Evolutionary conservation across 2,797 vertebrate genomes (phyloP).

Genomic region (Ptychobarbus kaznakovi): DNA sequence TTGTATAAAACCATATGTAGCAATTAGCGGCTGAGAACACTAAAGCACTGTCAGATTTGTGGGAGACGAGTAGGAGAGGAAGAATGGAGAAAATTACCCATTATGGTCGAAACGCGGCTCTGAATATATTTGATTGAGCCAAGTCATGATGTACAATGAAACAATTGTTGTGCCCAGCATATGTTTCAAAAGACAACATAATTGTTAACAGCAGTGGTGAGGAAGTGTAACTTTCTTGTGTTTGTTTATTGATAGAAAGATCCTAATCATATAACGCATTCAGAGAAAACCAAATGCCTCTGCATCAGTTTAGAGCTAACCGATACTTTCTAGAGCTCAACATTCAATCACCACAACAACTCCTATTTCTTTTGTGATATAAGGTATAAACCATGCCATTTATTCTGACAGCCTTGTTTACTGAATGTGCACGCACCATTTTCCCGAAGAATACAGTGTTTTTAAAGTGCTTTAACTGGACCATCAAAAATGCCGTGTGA

Average conservation of each 20-base stretch:
- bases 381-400: background rate
- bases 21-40: slow-evolving; percentile 4
- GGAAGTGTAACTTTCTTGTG: slow-evolving; percentile 1
- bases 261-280: background rate
- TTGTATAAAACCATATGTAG: slow-evolving; percentile 16
- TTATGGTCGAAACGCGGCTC: background rate
- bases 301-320: background rate
- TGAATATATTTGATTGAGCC: slow-evolving; percentile 4
- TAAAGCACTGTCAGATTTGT: slow-evolving; percentile 28
- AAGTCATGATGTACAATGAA: slow-evolving; percentile 16
- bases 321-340: background rate
- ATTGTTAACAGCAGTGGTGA: slow-evolving; percentile 11
- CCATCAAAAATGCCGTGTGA: slow-evolving; percentile 17
- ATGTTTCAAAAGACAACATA: background rate
- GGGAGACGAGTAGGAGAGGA: background rate
- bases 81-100: slow-evolving; percentile 19
- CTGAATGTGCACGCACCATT: background rate
- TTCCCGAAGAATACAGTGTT: background rate
- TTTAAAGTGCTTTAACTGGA: slow-evolving; percentile 20
- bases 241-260: slow-evolving; percentile 33
- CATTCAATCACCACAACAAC: background rate
- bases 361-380: background rate
- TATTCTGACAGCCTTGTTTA: slow-evolving; percentile 15
- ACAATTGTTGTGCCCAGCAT: background rate
- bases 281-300: background rate